A percentile compares a stretch with the other conserved stretches of the same genome.
Conservation (phyloP, 2,113 vertebrate species). For the Meleagris gallopavo region DNA sequence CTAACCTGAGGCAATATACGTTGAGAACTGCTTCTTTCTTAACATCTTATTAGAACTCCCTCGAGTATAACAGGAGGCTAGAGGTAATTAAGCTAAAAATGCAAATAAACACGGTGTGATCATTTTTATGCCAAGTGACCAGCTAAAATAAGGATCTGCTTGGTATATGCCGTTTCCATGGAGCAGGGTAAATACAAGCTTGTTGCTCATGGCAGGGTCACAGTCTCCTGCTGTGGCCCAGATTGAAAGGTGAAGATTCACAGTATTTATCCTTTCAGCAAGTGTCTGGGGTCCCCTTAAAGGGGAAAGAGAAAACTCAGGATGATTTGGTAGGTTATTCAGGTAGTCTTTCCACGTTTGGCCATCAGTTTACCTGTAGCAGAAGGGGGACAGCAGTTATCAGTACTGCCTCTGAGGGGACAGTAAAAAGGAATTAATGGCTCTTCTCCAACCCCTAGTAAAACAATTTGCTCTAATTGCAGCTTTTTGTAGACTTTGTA, state of each 20-base stretch:
- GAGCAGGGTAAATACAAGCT: slow-evolving; percentile 3
- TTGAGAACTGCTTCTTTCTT: slow-evolving; percentile 58
- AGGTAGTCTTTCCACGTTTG: neutral
- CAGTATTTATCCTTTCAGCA: slow-evolving; percentile 23
- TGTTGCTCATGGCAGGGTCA: neutral
- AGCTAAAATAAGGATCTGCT: neutral
- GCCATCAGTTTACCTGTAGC: neutral
- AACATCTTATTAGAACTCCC: slow-evolving; percentile 69
- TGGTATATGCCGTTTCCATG: neutral
- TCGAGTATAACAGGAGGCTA: slow-evolving; percentile 62
- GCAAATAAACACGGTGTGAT: slow-evolving; percentile 53
- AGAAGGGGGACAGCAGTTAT: neutral
- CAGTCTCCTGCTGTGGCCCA: slow-evolving; percentile 41
- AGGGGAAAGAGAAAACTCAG: neutral
- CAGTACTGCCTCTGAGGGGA: neutral
- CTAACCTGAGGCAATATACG: slow-evolving; percentile 65
- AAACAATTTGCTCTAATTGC: slow-evolving; percentile 16
- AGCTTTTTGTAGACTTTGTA: neutral
- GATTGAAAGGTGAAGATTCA: slow-evolving; percentile 30
- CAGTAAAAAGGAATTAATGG: slow-evolving; percentile 39
- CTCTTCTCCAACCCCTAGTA: slow-evolving; percentile 22
- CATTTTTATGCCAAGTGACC: slow-evolving; percentile 58
- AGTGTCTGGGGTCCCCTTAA: slow-evolving; percentile 36
- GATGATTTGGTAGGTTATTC: neutral
- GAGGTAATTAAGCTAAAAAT: slow-evolving; percentile 68